These are phyloP conservation scores for Patella pellucida DNA, from an alignment of 2,888 invertebrate species.

Conservation along the genomic window DNA sequence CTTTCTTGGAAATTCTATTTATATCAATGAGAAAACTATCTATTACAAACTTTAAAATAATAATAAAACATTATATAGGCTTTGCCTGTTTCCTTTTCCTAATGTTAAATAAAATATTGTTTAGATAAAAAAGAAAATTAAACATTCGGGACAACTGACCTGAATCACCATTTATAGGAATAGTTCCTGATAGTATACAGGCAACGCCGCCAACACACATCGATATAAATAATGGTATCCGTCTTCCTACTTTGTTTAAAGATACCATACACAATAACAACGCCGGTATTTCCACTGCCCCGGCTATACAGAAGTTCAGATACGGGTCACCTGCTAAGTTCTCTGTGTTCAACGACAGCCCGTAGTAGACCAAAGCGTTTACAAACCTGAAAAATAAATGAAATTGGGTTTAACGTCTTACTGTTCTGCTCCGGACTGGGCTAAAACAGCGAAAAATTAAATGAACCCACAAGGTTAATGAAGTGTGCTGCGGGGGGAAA, in stretches of 20 bases:
- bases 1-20: too few species aligned
- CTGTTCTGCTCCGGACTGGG: too few species aligned
- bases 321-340: slow-evolving; percentile 50
- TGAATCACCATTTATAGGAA: slow-evolving; percentile 24
- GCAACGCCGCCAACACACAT: slow-evolving; percentile 50
- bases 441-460: too few species aligned
- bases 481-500: too few species aligned
- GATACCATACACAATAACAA: slow-evolving; percentile 41
- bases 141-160: background rate
- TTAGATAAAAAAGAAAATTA: too few species aligned
- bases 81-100: too few species aligned
- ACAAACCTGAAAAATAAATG: slow-evolving; percentile 38
- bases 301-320: slow-evolving; percentile 55
- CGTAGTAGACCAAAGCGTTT: slow-evolving; percentile 55
- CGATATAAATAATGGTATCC: slow-evolving; percentile 38
- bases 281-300: slow-evolving; percentile 54
- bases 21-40: too few species aligned
- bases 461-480: too few species aligned
- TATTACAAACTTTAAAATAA: too few species aligned
- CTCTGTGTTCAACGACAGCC: slow-evolving; percentile 51
- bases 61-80: too few species aligned
- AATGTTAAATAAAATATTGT: too few species aligned
- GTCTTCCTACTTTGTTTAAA: slow-evolving; percentile 47
- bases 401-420: too few species aligned
- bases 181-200: slow-evolving; percentile 69